These are phyloP conservation scores for Xylophagus ater DNA, from an alignment of 2,888 invertebrate genomes.

Conservation along the genomic window DNA sequence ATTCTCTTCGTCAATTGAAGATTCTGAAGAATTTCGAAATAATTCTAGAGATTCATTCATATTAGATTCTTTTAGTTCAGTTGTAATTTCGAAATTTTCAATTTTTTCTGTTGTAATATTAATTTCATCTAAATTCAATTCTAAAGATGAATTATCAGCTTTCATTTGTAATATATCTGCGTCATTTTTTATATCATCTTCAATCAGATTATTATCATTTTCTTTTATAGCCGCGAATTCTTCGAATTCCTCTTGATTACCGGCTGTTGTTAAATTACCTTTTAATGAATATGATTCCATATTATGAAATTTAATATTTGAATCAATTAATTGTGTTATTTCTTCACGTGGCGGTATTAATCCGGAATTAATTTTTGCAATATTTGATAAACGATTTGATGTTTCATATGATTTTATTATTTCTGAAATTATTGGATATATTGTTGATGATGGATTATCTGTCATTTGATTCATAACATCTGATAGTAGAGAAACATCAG, in stretches of 20 bases:
- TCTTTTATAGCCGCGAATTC: conserved; percentile 1
- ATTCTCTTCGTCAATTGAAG: too few relatives aligned
- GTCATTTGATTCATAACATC: conserved; percentile 35
- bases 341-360: conserved; percentile 17
- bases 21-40: too few relatives aligned
- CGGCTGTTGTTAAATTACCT: too few relatives aligned
- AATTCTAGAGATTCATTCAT: too few relatives aligned
- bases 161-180: too few relatives aligned
- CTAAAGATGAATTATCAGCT: too few relatives aligned
- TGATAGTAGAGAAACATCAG: conserved; percentile 32
- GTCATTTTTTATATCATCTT: neutral
- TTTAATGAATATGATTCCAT: conserved; percentile 10
- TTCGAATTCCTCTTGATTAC: neutral
- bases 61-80: too few relatives aligned
- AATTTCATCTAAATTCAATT: too few relatives aligned
- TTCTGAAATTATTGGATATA: neutral
- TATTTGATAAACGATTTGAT: conserved; percentile 27
- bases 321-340: conserved; percentile 3
- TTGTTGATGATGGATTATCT: conserved; percentile 7
- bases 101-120: too few relatives aligned
- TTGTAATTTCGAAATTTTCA: too few relatives aligned
- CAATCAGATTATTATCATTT: conserved; percentile 14
- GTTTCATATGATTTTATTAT: conserved; percentile 8
- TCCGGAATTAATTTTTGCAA: conserved; percentile 30
- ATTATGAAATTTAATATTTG: conserved; percentile 10